Evolutionary conservation across 92 coral and sea anemone genomes (phyloP), one percentile per base, ranked within the genome.

Genomic region (Actinernus sp.): DNA sequence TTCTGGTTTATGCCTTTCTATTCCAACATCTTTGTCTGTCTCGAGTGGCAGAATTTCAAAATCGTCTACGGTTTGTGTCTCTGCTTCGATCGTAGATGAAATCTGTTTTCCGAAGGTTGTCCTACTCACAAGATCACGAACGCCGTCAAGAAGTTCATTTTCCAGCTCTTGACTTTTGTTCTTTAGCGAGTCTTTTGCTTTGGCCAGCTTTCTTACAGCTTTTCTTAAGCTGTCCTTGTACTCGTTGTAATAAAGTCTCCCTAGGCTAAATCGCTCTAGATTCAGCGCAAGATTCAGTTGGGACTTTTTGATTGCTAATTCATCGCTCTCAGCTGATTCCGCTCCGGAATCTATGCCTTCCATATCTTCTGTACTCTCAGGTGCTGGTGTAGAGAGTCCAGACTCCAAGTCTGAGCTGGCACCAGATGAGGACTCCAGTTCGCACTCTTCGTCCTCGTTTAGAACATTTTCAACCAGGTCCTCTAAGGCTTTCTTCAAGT

Each of bases 231-330:
- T 82, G 63, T 91, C 98, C 40, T 75, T 86, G 72, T 91, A 94
- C 51, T 94, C 98, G 24, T 85, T 81, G 49, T 92, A 79, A 37
- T 91, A 89, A 16, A 94, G 64, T 59, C 98, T 92, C 19, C 95
- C 85, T 19, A 94, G 80, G 49, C 86, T 85, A 58, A 94, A 87
- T 53, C 92, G 79, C 55, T 94, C 98, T 19, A 87, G 46, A 20
- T 79, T 87, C 61, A 91, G 61, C 8, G 81, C 79, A 49, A 73
- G 67, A 37, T 90, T 73, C 29, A 90, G 75, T 17, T 90, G 68
- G 10, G 79, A 58, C 47, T 82, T 90, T 69, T 88, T 86, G 29
- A 90, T 77, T 30, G 78, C 68, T n/a, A 90, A 28, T 6, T 68
- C 53, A 2, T 86, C 82, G 25, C 71, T 73, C 3, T 66, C 89